Evolutionary conservation across 2,797 vertebrate genomes (phyloP).

Genomic region (Sciurus carolinensis): DNA sequence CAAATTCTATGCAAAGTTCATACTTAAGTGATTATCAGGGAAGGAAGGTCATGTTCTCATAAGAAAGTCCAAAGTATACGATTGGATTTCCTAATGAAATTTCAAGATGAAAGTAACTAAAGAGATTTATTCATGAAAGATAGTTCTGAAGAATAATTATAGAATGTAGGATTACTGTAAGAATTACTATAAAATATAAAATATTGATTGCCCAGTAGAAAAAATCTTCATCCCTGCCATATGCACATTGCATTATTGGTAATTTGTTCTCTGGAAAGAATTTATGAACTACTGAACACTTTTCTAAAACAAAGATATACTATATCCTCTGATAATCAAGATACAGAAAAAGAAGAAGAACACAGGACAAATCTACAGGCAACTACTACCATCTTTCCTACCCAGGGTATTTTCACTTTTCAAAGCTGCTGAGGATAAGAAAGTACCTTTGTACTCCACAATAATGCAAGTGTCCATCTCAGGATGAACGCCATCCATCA

Average conservation of each 20-base stretch:
- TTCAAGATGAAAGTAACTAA: neutral
- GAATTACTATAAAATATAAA: neutral
- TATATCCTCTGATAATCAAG: neutral
- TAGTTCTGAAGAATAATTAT: neutral
- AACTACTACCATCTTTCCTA: neutral
- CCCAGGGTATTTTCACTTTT: neutral
- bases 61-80: neutral
- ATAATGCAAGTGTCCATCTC: slow-evolving; percentile 94
- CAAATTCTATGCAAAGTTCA: neutral
- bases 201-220: neutral
- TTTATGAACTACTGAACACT: neutral
- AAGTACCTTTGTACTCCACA: slow-evolving; percentile 93
- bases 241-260: neutral
- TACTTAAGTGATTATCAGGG: neutral
- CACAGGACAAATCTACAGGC: neutral
- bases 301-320: neutral
- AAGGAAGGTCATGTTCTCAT: neutral
- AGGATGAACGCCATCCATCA: slow-evolving; percentile 93
- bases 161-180: neutral
- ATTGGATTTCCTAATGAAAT: neutral
- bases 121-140: neutral
- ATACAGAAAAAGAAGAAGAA: neutral
- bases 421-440: neutral
- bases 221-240: neutral
- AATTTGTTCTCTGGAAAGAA: neutral